Evolutionary conservation across 2,113 vertebrate genomes (phyloP).

Genomic region (Procavia capensis): DNA sequence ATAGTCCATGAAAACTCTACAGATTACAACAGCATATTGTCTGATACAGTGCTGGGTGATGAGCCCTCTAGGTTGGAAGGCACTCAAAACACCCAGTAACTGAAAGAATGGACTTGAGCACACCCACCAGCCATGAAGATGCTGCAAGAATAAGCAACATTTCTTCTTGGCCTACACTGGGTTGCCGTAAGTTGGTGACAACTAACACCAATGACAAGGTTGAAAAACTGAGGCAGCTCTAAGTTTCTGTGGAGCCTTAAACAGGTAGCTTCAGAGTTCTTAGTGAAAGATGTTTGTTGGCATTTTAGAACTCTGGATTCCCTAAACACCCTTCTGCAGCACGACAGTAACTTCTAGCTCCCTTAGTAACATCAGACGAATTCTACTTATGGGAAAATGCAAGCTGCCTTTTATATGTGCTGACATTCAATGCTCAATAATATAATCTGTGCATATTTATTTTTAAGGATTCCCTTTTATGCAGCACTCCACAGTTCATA

Average conservation of each 20-base stretch:
- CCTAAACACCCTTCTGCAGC: background rate
- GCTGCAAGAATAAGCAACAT: background rate
- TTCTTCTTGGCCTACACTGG: background rate
- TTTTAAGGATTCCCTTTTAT: background rate
- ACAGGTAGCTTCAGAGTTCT: background rate
- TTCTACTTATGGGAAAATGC: slow-evolving; percentile 6
- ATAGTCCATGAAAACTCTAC: background rate
- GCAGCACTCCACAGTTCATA: background rate
- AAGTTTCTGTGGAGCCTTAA: background rate
- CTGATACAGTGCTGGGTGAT: background rate
- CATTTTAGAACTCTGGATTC: background rate
- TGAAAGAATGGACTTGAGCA: background rate
- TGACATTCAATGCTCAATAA: background rate
- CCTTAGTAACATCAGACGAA: background rate
- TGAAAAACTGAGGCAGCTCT: background rate
- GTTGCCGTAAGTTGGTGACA: background rate
- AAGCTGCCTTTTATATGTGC: background rate
- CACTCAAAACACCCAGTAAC: background rate
- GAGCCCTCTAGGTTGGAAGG: background rate
- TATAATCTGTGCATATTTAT: slow-evolving; percentile 4
- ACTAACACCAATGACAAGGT: background rate
- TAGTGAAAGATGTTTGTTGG: background rate
- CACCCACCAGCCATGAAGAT: background rate
- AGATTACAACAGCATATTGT: background rate
- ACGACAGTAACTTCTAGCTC: background rate